Percentiles rank a stretch among this genome's conserved stretches.
Conservation (phyloP, 2,797 vertebrate species). For the Melanogrammus aeglefinus region DNA sequence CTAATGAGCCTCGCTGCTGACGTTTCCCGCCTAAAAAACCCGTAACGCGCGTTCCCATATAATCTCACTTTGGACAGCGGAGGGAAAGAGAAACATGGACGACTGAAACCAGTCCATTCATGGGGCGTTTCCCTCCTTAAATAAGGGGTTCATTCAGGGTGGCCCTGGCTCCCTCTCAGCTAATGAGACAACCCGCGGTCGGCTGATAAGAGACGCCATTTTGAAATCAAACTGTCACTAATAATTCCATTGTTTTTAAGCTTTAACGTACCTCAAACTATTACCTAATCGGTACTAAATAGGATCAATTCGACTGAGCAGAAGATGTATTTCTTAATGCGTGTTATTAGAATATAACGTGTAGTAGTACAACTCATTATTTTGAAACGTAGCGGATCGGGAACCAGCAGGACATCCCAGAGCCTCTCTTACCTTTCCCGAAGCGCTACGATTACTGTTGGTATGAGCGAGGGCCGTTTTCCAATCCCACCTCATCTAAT, state of each 20-base stretch:
- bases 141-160: too few species aligned
- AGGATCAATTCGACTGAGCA: neutral
- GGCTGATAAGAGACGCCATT: neutral
- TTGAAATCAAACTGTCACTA: neutral
- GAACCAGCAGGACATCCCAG: neutral
- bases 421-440: neutral
- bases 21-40: neutral
- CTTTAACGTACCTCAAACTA: too few species aligned
- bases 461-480: neutral
- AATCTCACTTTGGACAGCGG: neutral
- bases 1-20: neutral
- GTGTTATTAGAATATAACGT: too few species aligned
- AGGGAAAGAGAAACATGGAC: neutral
- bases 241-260: too few species aligned
- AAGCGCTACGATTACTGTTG: neutral
- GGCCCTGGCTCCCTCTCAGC: neutral
- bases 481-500: neutral
- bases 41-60: neutral
- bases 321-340: neutral
- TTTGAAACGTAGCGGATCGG: neutral
- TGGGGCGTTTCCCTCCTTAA: neutral
- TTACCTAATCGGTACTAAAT: neutral
- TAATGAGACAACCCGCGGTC: neutral
- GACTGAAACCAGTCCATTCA: neutral
- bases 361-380: neutral